Percentiles rank a stretch among this genome's conserved stretches.
Conservation (phyloP, 1,140 invertebrate species). For the Leucophenga varia region DNA sequence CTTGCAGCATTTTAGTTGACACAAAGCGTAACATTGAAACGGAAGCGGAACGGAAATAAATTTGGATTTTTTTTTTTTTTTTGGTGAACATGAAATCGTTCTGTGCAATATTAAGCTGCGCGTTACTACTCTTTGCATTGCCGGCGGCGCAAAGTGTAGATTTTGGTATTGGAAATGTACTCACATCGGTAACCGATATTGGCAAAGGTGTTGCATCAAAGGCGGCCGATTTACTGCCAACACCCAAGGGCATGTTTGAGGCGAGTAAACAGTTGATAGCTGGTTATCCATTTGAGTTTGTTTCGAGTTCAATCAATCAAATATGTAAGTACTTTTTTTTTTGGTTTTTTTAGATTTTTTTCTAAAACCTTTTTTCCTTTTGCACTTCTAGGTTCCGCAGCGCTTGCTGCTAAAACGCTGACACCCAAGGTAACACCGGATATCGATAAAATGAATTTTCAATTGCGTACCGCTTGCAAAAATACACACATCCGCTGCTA, state of each 20-base stretch:
- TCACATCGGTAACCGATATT: conserved; percentile 21
- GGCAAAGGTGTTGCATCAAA: conserved; percentile 21
- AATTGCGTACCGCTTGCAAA: conserved; percentile 33
- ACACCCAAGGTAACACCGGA: conserved; percentile 37
- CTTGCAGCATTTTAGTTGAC: too few species aligned
- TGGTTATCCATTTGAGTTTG: conserved; percentile 48
- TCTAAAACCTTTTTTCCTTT: conserved; percentile 51
- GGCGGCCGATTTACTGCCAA: conserved; percentile 34
- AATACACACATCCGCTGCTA: conserved; percentile 24
- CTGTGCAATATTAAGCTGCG: too few species aligned
- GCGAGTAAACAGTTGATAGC: conserved; percentile 40
- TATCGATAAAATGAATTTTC: conserved; percentile 37
- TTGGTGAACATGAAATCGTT: too few species aligned
- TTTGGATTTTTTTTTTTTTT: too few species aligned
- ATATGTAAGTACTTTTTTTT: conserved; percentile 46
- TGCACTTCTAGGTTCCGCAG: conserved; percentile 55
- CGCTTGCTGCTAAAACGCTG: conserved; percentile 33
- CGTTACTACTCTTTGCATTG: too few species aligned
- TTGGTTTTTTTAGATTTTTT: not conserved
- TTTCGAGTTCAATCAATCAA: conserved; percentile 32
- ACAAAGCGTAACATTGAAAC: too few species aligned
- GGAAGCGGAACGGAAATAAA: too few species aligned
- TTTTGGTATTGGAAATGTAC: conserved; percentile 14
- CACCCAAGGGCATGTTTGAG: conserved; percentile 39
- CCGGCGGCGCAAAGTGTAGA: not conserved